Evolutionary conservation across 2,888 invertebrate species (phyloP).

Genomic region (Liodrosophila aerea): DNA sequence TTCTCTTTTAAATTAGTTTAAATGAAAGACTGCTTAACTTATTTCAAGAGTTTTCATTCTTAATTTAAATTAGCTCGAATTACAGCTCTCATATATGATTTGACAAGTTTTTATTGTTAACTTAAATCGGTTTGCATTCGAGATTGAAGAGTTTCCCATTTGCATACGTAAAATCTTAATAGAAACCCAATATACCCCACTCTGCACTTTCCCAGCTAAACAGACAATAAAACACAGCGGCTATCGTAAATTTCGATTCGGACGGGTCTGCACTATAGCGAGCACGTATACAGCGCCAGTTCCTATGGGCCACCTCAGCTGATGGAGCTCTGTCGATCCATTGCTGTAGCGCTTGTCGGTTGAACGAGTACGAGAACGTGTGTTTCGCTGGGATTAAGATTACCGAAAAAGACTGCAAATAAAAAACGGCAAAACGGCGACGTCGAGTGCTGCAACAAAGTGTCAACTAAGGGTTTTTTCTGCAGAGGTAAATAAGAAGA

Average conservation of each 20-base stretch:
- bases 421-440: slow-evolving; percentile 18
- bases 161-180: neutral
- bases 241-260: slow-evolving; percentile 19
- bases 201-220: too few relatives aligned
- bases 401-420: slow-evolving; percentile 26
- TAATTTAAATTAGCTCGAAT: too few relatives aligned
- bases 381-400: slow-evolving; percentile 38
- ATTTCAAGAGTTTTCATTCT: too few relatives aligned
- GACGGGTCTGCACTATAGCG: slow-evolving; percentile 10
- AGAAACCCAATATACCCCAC: neutral
- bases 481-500: slow-evolving; percentile 8
- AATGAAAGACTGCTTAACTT: too few relatives aligned
- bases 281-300: slow-evolving; percentile 11
- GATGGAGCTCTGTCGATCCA: slow-evolving; percentile 25
- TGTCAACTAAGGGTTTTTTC: slow-evolving; percentile 57
- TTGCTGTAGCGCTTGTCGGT: slow-evolving; percentile 28
- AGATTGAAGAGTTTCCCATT: too few relatives aligned
- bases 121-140: too few relatives aligned
- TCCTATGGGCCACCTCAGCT: slow-evolving; percentile 9
- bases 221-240: neutral
- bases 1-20: too few relatives aligned
- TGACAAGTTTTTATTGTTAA: neutral
- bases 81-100: too few relatives aligned
- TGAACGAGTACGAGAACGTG: slow-evolving; percentile 31
- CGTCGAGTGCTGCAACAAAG: slow-evolving; percentile 38